phyloP scores from a whole-genome alignment of 2,113 vertebrate species.

The Cochlearius cochlearius region DNA sequence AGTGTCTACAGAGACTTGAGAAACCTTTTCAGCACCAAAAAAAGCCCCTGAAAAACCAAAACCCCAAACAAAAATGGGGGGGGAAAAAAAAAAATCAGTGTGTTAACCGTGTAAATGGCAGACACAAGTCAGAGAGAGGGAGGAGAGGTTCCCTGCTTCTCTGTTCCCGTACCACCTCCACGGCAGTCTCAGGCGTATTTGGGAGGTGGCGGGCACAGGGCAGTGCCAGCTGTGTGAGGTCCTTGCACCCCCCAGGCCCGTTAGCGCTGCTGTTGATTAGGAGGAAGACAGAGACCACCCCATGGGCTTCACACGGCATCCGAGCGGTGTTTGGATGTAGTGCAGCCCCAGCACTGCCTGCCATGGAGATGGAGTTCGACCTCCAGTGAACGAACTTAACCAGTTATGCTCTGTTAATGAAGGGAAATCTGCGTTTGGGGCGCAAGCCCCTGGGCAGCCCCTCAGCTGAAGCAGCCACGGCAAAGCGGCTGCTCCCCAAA shows the following conservation, averaged over 20 bases:
- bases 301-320: neutral
- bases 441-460: neutral
- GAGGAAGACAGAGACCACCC: neutral
- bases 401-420: neutral
- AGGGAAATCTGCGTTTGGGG: neutral
- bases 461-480: neutral
- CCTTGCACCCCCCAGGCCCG: neutral
- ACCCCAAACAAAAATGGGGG: neutral
- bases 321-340: rapidly evolving
- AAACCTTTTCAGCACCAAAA: neutral
- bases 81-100: too few relatives aligned
- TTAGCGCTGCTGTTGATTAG: neutral
- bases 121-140: neutral
- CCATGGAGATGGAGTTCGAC: neutral
- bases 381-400: neutral
- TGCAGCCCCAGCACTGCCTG: neutral
- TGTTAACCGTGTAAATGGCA: neutral
- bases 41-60: too few relatives aligned
- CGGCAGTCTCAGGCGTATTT: neutral
- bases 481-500: neutral
- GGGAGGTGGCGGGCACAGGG: neutral
- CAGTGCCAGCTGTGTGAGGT: neutral
- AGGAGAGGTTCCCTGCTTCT: neutral
- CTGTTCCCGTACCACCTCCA: too few relatives aligned
- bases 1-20: neutral